Evolutionary conservation across 2,113 vertebrate genomes (phyloP).

Genomic region (Excalfactoria chinensis): DNA sequence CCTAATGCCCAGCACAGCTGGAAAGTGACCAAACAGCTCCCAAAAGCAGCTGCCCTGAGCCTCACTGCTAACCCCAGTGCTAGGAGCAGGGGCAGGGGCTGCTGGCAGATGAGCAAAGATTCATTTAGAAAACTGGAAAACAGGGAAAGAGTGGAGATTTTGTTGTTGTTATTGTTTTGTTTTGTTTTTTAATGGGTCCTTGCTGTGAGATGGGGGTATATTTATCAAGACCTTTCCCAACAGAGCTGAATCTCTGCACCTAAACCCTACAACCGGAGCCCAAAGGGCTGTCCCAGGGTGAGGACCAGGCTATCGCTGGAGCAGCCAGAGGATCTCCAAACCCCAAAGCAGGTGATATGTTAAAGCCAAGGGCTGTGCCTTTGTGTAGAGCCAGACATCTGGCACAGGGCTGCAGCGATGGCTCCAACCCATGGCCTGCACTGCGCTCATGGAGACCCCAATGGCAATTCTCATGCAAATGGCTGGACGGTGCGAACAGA

Average conservation of each 20-base stretch:
- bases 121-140: background rate
- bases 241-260: background rate
- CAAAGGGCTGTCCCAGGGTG: background rate
- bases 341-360: slow-evolving; percentile 78
- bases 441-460: slow-evolving; percentile 82
- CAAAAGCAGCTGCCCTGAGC: background rate
- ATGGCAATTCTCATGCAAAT: slow-evolving; percentile 94
- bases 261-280: background rate
- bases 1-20: background rate
- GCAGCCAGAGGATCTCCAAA: slow-evolving; percentile 8
- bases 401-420: slow-evolving; percentile 77
- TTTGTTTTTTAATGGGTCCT: background rate
- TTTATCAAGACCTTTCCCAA: background rate
- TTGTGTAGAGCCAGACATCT: slow-evolving; percentile 87
- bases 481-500: slow-evolving; percentile 84
- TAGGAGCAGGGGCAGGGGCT: background rate
- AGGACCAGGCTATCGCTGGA: background rate
- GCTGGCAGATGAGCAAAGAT: background rate
- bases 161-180: too few species aligned
- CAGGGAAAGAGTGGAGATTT: background rate
- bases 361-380: slow-evolving; percentile 53
- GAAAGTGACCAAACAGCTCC: background rate
- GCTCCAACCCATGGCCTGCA: slow-evolving; percentile 73
- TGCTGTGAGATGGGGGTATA: rapidly evolving
- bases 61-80: background rate